Conservation (phyloP, 2,888 invertebrate species). For the Euplagia quadripunctaria region DNA sequence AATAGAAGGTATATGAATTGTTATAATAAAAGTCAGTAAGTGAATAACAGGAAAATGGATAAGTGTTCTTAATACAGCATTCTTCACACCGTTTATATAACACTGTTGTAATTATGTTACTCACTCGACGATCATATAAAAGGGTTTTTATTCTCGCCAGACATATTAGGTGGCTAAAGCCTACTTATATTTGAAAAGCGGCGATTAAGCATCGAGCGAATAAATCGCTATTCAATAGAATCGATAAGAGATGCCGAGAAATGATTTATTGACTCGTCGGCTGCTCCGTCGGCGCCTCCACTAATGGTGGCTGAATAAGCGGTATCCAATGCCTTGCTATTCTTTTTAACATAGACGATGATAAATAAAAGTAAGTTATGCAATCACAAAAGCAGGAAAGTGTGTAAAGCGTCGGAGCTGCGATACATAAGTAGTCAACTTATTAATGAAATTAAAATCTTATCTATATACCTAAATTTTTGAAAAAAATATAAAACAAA, state of each 20-base stretch:
- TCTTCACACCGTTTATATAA: neutral
- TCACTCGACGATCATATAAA: slow-evolving; percentile 32
- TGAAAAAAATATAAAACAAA: too few species aligned
- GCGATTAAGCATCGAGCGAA: slow-evolving; percentile 66
- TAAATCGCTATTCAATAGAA: slow-evolving; percentile 80
- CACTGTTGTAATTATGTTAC: neutral
- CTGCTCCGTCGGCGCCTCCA: slow-evolving; percentile 56
- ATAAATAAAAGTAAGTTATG: slow-evolving; percentile 66
- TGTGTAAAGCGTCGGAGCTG: slow-evolving; percentile 48
- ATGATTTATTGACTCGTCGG: slow-evolving; percentile 83
- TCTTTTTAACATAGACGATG: slow-evolving; percentile 57
- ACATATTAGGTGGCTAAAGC: slow-evolving; percentile 64
- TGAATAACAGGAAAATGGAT: neutral
- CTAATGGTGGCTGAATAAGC: slow-evolving; percentile 67
- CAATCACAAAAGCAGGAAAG: slow-evolving; percentile 55
- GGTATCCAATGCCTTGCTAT: slow-evolving; percentile 59
- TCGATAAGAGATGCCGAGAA: slow-evolving; percentile 77
- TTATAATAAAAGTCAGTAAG: neutral
- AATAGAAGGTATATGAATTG: neutral
- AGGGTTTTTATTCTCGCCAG: slow-evolving; percentile 53
- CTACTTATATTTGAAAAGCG: slow-evolving; percentile 69
- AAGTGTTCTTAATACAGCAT: neutral
- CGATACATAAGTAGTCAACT: slow-evolving; percentile 25
- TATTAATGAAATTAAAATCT: neutral
- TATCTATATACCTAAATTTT: too few species aligned